Evolutionary conservation across 2,797 vertebrate genomes (phyloP).

Genomic region (Acanthopagrus latus): DNA sequence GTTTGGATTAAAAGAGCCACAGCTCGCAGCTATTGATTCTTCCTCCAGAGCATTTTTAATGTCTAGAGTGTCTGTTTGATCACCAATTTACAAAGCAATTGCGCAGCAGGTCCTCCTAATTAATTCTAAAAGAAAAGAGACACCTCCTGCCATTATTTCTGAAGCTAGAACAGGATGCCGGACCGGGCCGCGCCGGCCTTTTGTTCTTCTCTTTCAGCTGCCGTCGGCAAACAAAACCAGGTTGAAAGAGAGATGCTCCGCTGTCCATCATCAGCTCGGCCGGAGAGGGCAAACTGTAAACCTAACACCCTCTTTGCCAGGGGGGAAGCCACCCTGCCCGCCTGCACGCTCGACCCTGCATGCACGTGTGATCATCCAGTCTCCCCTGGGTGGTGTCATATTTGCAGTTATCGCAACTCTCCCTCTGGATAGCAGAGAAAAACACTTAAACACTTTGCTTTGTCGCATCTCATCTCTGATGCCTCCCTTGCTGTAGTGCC

Average conservation of each 20-base stretch:
- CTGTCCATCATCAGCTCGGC: slow-evolving; percentile 61
- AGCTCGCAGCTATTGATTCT: slow-evolving; percentile 22
- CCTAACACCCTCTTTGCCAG: slow-evolving; percentile 65
- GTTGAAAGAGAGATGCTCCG: slow-evolving; percentile 64
- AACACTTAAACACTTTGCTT: slow-evolving; percentile 47
- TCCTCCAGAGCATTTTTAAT: slow-evolving; percentile 39
- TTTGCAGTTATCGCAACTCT: slow-evolving; percentile 50
- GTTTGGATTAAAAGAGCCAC: slow-evolving; percentile 24
- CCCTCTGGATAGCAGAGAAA: slow-evolving; percentile 34
- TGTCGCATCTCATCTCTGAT: slow-evolving; percentile 35
- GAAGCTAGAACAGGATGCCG: slow-evolving; percentile 51
- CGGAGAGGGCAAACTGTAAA: slow-evolving; percentile 58
- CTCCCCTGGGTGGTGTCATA: slow-evolving; percentile 68
- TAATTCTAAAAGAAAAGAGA: slow-evolving; percentile 68
- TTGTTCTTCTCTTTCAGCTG: slow-evolving; percentile 72
- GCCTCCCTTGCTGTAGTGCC: slow-evolving; percentile 23
- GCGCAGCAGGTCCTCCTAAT: slow-evolving; percentile 49
- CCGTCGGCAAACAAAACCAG: slow-evolving; percentile 51
- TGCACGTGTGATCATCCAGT: slow-evolving; percentile 37
- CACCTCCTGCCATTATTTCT: slow-evolving; percentile 50
- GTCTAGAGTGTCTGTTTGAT: slow-evolving; percentile 63
- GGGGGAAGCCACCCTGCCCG: slow-evolving; percentile 59
- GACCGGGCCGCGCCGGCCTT: slow-evolving; percentile 25
- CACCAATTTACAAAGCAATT: slow-evolving; percentile 50
- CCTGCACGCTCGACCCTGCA: slow-evolving; percentile 34